Evolutionary conservation across 2,797 vertebrate genomes (phyloP).

Genomic region (Trachops cirrhosus): DNA sequence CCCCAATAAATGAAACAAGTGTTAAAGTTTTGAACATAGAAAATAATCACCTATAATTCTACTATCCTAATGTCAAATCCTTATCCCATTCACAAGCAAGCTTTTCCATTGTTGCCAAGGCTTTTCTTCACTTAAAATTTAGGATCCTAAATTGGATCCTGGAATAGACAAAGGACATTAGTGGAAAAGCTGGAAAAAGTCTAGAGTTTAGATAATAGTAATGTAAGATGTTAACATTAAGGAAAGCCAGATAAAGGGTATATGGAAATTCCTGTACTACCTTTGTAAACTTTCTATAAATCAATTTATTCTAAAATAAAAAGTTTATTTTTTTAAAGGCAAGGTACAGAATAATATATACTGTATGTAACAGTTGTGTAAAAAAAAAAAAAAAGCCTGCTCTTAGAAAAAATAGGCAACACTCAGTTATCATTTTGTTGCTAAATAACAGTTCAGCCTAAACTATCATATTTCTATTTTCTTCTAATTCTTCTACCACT

Average conservation of each 20-base stretch:
- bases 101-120: neutral
- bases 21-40: neutral
- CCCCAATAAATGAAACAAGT: neutral
- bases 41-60: neutral
- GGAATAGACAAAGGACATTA: neutral
- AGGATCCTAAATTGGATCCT: neutral
- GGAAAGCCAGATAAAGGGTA: neutral
- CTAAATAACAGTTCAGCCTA: conserved; percentile 10
- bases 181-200: neutral
- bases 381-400: neutral
- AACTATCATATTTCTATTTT: conserved; percentile 1
- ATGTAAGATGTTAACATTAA: neutral
- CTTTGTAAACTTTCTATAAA: neutral
- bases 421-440: neutral
- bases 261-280: neutral
- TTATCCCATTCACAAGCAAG: neutral
- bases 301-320: neutral
- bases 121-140: neutral
- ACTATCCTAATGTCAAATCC: neutral
- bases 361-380: neutral
- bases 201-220: neutral
- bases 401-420: neutral
- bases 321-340: neutral
- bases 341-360: neutral
- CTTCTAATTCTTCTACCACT: neutral